phyloP scores from a whole-genome alignment of 2,888 invertebrate species.

The Conistra vaccinii region DNA sequence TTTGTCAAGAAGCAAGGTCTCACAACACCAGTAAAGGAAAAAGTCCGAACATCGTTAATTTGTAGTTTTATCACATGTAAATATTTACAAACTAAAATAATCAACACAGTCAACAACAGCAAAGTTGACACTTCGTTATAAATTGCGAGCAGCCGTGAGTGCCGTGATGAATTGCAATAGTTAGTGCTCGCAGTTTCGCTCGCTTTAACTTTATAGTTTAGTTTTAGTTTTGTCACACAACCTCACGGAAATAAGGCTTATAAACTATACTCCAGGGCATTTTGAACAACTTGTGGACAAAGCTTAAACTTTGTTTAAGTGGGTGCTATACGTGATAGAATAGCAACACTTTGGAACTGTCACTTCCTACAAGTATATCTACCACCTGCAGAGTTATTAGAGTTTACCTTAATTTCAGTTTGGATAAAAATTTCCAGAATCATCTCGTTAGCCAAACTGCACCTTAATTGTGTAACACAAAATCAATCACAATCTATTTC shows the following conservation, averaged over 20 bases:
- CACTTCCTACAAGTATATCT: too few species aligned
- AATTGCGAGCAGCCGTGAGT: conserved; percentile 4
- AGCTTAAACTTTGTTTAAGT: neutral
- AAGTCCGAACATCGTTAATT: too few species aligned
- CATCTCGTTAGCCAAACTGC: too few species aligned
- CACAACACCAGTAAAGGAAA: too few species aligned
- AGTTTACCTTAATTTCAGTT: too few species aligned
- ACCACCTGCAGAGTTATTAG: too few species aligned
- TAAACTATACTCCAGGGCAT: neutral
- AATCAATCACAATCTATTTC: too few species aligned
- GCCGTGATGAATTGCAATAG: conserved; percentile 37
- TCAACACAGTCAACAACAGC: neutral
- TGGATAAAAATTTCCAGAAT: too few species aligned
- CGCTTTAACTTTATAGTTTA: conserved; percentile 31
- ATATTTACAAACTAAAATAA: neutral
- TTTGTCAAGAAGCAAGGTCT: too few species aligned
- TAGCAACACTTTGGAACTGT: neutral
- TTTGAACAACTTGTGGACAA: conserved; percentile 7
- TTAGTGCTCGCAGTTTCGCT: conserved; percentile 9
- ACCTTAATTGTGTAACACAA: too few species aligned
- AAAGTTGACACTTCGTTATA: conserved; percentile 8
- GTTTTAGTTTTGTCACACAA: conserved; percentile 26
- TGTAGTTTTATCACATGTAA: too few species aligned
- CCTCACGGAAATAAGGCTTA: conserved; percentile 7
- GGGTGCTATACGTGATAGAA: neutral